A percentile compares a stretch with the other conserved stretches of the same genome.
These are phyloP conservation scores for Cepphus grylle DNA, from an alignment of 2,113 vertebrate genomes.

Conservation along the genomic window DNA sequence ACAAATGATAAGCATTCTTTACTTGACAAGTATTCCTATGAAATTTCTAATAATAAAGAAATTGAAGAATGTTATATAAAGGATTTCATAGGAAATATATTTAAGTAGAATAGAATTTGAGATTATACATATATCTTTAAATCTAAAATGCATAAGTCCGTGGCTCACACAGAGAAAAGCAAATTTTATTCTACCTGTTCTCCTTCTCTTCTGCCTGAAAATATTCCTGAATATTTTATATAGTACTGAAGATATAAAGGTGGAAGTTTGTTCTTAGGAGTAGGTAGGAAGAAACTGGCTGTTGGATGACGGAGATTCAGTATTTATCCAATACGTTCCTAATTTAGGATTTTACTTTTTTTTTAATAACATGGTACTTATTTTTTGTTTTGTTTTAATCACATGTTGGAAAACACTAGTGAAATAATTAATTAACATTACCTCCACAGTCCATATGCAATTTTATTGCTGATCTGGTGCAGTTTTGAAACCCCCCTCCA, in stretches of 20 bases:
- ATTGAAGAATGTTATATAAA: background rate
- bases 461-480: background rate
- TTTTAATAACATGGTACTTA: background rate
- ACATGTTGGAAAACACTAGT: background rate
- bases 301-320: background rate
- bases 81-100: background rate
- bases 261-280: background rate
- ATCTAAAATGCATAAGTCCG: background rate
- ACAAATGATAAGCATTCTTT: background rate
- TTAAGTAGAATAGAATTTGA: background rate
- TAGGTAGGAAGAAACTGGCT: background rate
- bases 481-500: background rate
- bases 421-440: background rate
- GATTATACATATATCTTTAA: background rate
- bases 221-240: background rate
- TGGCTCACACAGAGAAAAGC: background rate
- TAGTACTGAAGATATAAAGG: background rate
- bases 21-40: background rate
- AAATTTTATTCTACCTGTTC: background rate
- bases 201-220: background rate
- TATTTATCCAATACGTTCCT: background rate
- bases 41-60: background rate
- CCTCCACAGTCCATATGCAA: background rate
- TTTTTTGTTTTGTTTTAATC: background rate
- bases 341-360: background rate